Conservation (phyloP, 2,888 invertebrate species). For the Phortica okadai region DNA sequence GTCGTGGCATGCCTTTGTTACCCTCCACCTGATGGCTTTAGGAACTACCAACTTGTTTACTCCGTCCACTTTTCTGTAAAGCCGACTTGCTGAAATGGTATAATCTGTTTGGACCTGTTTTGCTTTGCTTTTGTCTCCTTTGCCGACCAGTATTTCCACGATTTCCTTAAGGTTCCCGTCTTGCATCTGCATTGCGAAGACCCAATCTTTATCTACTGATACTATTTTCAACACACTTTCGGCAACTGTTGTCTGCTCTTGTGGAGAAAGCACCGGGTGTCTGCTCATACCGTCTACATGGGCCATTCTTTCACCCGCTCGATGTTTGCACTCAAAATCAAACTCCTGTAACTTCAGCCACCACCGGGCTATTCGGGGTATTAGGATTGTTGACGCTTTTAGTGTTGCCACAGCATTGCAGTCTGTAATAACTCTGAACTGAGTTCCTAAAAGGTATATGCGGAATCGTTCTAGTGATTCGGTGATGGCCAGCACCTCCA, state of each 20-base stretch:
- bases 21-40: constrained; percentile 38
- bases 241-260: constrained; percentile 27
- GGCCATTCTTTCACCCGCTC: constrained; percentile 56
- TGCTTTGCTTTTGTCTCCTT: neutral
- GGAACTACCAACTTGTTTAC: constrained; percentile 27
- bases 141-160: neutral
- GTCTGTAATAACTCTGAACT: constrained; percentile 66
- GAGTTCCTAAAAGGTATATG: constrained; percentile 63
- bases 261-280: constrained; percentile 35
- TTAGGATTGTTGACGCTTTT: constrained; percentile 56
- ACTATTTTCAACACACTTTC: constrained; percentile 38
- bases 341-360: constrained; percentile 51
- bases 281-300: constrained; percentile 68
- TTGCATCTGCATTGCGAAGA: constrained; percentile 37
- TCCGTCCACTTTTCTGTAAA: constrained; percentile 23
- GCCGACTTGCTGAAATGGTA: constrained; percentile 15
- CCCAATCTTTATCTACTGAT: constrained; percentile 28
- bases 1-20: constrained; percentile 49
- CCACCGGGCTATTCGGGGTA: constrained; percentile 63
- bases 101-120: constrained; percentile 26
- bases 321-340: constrained; percentile 45
- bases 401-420: constrained; percentile 64
- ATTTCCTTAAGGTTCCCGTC: constrained; percentile 14
- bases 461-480: constrained; percentile 65
- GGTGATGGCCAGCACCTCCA: constrained; percentile 71